Percentiles rank a stretch among this genome's conserved stretches.
Evolutionary conservation across 2,888 invertebrate genomes (phyloP).

Genomic region (Drepana falcataria): DNA sequence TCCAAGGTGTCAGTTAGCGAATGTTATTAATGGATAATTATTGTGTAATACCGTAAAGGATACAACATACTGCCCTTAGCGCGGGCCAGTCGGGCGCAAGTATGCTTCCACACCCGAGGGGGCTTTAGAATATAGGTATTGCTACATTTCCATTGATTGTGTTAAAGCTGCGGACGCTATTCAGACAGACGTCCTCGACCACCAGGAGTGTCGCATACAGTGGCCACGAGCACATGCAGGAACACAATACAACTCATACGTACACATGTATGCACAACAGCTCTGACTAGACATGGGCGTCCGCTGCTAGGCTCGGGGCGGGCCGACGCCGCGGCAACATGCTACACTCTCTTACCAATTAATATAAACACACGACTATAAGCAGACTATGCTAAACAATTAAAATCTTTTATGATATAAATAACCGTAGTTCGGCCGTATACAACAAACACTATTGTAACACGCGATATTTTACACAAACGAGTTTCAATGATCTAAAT

Average conservation of each 20-base stretch:
- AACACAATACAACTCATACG: constrained; percentile 16
- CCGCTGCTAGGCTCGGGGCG: constrained; percentile 28
- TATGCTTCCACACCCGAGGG: constrained; percentile 20
- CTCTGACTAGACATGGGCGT: constrained; percentile 61
- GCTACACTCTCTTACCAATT: constrained; percentile 23
- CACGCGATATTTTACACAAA: constrained; percentile 23
- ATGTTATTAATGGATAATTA: too few relatives aligned
- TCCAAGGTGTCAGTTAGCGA: too few relatives aligned
- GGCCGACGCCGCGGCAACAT: constrained; percentile 26
- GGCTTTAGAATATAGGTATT: constrained; percentile 41
- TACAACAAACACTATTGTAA: constrained; percentile 25
- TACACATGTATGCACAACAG: constrained; percentile 49
- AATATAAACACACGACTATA: constrained; percentile 32
- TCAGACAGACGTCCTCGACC: too few relatives aligned
- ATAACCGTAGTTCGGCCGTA: background rate
- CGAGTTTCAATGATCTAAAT: constrained; percentile 24
- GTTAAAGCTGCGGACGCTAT: constrained; percentile 38
- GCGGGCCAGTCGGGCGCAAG: constrained; percentile 7
- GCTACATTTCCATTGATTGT: constrained; percentile 37
- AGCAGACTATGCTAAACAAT: constrained; percentile 17
- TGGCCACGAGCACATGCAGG: too few relatives aligned
- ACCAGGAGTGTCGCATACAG: too few relatives aligned
- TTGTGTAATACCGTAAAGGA: too few relatives aligned
- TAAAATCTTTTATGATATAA: constrained; percentile 7
- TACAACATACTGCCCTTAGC: too few relatives aligned